These are phyloP conservation scores for Mormyrus lacerda DNA, from an alignment of 2,113 vertebrate genomes.

Conservation along the genomic window DNA sequence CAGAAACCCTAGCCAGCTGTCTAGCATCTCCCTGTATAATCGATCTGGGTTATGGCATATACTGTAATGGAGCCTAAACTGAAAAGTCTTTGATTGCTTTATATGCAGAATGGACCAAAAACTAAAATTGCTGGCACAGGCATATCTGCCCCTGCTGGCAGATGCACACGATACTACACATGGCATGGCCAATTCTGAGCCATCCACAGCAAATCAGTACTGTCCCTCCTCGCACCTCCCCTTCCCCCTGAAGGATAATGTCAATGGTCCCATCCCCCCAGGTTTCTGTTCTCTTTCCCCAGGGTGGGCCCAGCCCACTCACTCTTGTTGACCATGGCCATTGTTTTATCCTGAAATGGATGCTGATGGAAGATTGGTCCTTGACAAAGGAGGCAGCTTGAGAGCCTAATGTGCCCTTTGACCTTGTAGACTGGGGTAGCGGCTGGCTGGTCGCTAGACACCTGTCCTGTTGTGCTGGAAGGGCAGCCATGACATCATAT, in stretches of 20 bases:
- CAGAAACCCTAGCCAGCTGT: constrained; percentile 27
- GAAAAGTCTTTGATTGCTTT: neutral
- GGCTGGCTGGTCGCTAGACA: constrained; percentile 54
- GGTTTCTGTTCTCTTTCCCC: neutral
- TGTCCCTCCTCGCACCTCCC: neutral
- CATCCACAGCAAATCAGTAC: constrained; percentile 4
- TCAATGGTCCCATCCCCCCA: constrained; percentile 25
- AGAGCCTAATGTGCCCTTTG: constrained; percentile 70
- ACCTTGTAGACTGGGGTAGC: constrained; percentile 53
- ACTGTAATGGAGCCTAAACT: constrained; percentile 13
- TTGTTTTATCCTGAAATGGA: constrained; percentile 66
- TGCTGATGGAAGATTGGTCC: constrained; percentile 60
- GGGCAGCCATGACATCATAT: constrained; percentile 55
- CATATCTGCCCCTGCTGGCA: neutral
- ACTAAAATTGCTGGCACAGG: neutral
- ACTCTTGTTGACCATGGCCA: constrained; percentile 43
- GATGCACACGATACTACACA: neutral
- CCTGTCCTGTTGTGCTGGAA: constrained; percentile 60
- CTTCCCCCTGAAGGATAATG: neutral
- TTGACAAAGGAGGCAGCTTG: constrained; percentile 72
- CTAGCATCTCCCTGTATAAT: constrained; percentile 27
- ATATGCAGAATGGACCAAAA: neutral
- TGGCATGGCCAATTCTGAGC: neutral
- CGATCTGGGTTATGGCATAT: constrained; percentile 30
- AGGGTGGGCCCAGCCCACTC: constrained; percentile 35